Conservation (phyloP, 2,797 vertebrate species). For the Myiotriccus ornatus region DNA sequence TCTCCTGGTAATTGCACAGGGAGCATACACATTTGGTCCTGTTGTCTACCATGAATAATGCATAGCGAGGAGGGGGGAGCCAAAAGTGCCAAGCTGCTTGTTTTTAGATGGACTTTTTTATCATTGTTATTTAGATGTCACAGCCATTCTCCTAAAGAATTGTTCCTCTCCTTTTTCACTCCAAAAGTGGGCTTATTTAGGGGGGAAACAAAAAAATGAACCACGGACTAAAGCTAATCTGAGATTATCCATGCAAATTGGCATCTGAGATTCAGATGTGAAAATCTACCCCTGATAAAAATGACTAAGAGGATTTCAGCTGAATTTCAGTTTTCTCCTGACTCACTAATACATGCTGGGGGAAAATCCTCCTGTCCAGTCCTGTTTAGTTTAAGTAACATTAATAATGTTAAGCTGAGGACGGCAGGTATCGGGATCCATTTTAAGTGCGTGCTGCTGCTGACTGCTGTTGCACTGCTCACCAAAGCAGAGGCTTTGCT, state of each 20-base stretch:
- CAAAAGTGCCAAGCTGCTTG: slow-evolving; percentile 13
- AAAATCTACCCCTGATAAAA: slow-evolving; percentile 29
- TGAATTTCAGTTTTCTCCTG: background rate
- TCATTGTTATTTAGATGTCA: slow-evolving; percentile 57
- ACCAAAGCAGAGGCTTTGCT: background rate
- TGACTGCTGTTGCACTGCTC: background rate
- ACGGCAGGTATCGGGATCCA: background rate
- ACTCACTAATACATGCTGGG: background rate
- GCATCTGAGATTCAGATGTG: slow-evolving; percentile 40
- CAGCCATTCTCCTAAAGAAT: background rate
- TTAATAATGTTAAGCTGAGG: background rate
- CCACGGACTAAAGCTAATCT: background rate
- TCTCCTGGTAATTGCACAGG: slow-evolving; percentile 67
- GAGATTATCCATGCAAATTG: slow-evolving; percentile 52
- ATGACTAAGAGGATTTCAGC: slow-evolving; percentile 46
- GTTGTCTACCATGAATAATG: slow-evolving; percentile 67
- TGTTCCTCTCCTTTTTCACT: background rate
- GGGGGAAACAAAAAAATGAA: background rate
- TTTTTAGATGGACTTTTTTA: slow-evolving; percentile 54
- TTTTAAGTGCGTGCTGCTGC: background rate
- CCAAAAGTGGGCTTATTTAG: slow-evolving; percentile 14
- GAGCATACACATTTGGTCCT: slow-evolving; percentile 57
- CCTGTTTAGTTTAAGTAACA: background rate
- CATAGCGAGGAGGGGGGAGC: background rate
- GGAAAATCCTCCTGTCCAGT: background rate